These are phyloP conservation scores for Cremastobaeus sp. DNA, from an alignment of 2,888 invertebrate genomes.

Conservation along the genomic window DNA sequence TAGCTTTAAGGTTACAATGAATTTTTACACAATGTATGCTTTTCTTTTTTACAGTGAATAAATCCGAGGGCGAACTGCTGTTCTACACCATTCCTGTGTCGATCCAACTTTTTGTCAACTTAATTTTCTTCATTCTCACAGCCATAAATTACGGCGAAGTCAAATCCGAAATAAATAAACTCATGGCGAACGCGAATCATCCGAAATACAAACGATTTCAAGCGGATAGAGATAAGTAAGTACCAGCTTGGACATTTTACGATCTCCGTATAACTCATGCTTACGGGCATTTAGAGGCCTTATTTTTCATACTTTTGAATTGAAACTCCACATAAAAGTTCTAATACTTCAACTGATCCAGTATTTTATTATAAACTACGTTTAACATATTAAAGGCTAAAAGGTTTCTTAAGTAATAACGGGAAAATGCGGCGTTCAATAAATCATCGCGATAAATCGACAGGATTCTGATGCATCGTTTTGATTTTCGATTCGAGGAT, in stretches of 20 bases:
- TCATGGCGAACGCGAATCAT: conserved; percentile 82
- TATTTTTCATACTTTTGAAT: conserved; percentile 19
- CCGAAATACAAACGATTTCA: conserved; percentile 82
- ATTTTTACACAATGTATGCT: conserved; percentile 15
- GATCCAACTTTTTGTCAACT: conserved; percentile 83
- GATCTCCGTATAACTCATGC: conserved; percentile 19
- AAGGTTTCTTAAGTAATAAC: too few relatives aligned
- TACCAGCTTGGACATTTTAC: conserved; percentile 42
- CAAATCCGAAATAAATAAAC: conserved; percentile 86
- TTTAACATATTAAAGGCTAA: too few relatives aligned
- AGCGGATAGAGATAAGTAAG: conserved; percentile 85
- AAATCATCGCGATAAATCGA: too few relatives aligned
- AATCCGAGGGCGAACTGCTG: conserved; percentile 75
- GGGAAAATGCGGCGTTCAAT: too few relatives aligned
- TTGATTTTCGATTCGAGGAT: too few relatives aligned
- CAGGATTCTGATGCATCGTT: too few relatives aligned
- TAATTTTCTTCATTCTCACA: conserved; percentile 84
- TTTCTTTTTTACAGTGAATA: conserved; percentile 58
- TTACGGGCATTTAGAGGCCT: conserved; percentile 27
- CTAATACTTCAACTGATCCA: conserved; percentile 3
- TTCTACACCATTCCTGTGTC: conserved; percentile 85
- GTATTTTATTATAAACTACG: not conserved
- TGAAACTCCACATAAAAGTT: not conserved
- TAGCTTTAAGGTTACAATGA: too few relatives aligned
- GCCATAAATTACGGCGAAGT: conserved; percentile 85